phyloP scores from a whole-genome alignment of 2,888 invertebrate species.

The Selenia dentaria region DNA sequence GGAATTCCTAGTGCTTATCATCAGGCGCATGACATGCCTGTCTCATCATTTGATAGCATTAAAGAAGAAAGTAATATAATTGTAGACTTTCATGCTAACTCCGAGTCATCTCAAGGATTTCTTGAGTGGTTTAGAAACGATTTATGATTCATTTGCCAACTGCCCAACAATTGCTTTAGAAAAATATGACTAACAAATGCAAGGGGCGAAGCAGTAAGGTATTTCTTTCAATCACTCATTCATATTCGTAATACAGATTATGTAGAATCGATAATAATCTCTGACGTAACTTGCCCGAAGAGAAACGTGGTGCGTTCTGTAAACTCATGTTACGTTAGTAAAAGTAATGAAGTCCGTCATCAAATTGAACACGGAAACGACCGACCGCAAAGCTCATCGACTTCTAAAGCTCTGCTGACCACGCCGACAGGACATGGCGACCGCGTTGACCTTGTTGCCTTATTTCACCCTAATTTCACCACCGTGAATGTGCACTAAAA shows the following conservation, averaged over 20 bases:
- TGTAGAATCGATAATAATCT: constrained; percentile 1
- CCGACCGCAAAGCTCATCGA: constrained; percentile 62
- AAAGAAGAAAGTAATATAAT: no score
- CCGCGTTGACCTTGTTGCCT: constrained; percentile 76
- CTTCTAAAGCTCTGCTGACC: constrained; percentile 56
- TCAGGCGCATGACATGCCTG: no score
- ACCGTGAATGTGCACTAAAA: constrained; percentile 65
- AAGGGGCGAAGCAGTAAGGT: no score
- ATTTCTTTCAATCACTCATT: no score
- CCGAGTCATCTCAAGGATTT: no score
- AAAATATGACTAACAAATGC: no score
- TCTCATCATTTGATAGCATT: no score
- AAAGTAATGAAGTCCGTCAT: constrained; percentile 24
- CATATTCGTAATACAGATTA: not conserved
- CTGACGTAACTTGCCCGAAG: constrained; percentile 3
- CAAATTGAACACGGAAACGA: constrained; percentile 49
- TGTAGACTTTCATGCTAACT: no score
- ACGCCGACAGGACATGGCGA: constrained; percentile 54
- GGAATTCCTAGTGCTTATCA: no score
- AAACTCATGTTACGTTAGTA: constrained; percentile 11
- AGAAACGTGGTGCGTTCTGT: constrained; percentile 4
- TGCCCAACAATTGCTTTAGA: no score
- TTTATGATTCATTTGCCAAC: no score
- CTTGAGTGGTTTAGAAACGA: no score
- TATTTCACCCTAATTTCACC: constrained; percentile 81